Percentiles rank a stretch among this genome's conserved stretches.
Evolutionary conservation across 2,113 vertebrate genomes (phyloP).

Genomic region (Callipepla californica): DNA sequence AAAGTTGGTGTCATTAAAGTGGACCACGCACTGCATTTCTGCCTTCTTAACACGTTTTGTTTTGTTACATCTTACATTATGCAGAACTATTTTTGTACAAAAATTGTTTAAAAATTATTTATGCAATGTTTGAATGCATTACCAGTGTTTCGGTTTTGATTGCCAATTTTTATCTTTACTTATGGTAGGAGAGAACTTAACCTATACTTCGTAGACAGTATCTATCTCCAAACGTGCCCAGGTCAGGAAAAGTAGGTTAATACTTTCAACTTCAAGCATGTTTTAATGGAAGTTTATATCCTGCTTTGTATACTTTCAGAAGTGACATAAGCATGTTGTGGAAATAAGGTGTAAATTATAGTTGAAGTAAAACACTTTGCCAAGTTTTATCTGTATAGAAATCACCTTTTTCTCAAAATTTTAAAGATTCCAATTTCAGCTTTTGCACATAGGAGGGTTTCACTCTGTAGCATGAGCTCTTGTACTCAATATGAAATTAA

Average conservation of each 20-base stretch:
- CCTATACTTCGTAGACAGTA: slow-evolving; percentile 73
- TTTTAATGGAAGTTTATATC: slow-evolving; percentile 78
- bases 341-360: slow-evolving; percentile 78
- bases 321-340: slow-evolving; percentile 81
- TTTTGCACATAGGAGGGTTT: slow-evolving; percentile 80
- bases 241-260: slow-evolving; percentile 70
- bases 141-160: slow-evolving; percentile 82
- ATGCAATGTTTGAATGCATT: slow-evolving; percentile 92
- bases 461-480: slow-evolving; percentile 79
- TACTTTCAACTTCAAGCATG: slow-evolving; percentile 81
- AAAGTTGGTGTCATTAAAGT: slow-evolving; percentile 66
- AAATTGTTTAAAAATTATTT: slow-evolving; percentile 93
- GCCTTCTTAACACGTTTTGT: slow-evolving; percentile 84
- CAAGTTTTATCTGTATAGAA: slow-evolving; percentile 77
- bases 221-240: slow-evolving; percentile 78
- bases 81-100: slow-evolving; percentile 99
- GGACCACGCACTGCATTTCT: slow-evolving; percentile 81
- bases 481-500: slow-evolving; percentile 74
- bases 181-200: slow-evolving; percentile 79
- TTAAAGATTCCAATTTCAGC: slow-evolving; percentile 71
- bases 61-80: slow-evolving; percentile 91
- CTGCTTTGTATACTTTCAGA: slow-evolving; percentile 77
- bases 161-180: slow-evolving; percentile 82
- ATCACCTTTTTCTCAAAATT: slow-evolving; percentile 76
- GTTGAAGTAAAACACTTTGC: slow-evolving; percentile 72